Evolutionary conservation across 2,888 invertebrate genomes (phyloP), one percentile per base, ranked within the genome.

Genomic region (Drosophila paramelanica): DNA sequence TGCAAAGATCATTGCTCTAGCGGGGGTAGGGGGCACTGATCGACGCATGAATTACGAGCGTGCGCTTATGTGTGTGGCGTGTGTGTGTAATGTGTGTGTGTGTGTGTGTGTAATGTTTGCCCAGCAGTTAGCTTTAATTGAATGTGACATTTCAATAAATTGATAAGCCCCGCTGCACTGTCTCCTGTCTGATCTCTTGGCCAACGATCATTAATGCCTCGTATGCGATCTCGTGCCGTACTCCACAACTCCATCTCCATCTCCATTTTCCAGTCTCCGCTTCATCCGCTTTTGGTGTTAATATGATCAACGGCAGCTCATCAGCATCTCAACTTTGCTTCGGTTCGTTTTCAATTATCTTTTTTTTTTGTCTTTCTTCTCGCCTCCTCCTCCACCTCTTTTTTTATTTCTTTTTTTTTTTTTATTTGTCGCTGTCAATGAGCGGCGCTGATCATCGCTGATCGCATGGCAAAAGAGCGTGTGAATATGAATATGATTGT

Each of bases 141-240:
- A 88, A 88, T 83, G 86, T 88, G 87, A 89, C 87, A 89, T 88
- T 88, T 88, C 83, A 89, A 86, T 88, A 88, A 83, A 89, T 89
- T 83, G 88, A 77, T 80, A 79, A 76, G 74, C 79, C 53, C 67
- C 64, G 59, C 67, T 65, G 66, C 31, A 10, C 51, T 43, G 61
- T 57, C 67, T 46, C 52, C 49, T 45, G 66, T 52, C 66, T 59
- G 65, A 61, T 70, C 58, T 62, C 56, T 55, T 49, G 58, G 41
- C 46, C 47, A 47, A 14, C 41, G 51, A 65, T 73, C 66, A 74
- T 67, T 60, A 67, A 56, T 71, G 62, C 10, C 60, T 33, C 31
- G 67, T 64, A 67, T 69, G 79, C 66, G 55, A 66, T 59, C 62
- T 77, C 61, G 78, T 62, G 61, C 53, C 68, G 38, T 39, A 67